Percentiles rank a stretch among this genome's conserved stretches.
phyloP scores from a whole-genome alignment of 2,888 invertebrate species.

The Plebejus melissa region DNA sequence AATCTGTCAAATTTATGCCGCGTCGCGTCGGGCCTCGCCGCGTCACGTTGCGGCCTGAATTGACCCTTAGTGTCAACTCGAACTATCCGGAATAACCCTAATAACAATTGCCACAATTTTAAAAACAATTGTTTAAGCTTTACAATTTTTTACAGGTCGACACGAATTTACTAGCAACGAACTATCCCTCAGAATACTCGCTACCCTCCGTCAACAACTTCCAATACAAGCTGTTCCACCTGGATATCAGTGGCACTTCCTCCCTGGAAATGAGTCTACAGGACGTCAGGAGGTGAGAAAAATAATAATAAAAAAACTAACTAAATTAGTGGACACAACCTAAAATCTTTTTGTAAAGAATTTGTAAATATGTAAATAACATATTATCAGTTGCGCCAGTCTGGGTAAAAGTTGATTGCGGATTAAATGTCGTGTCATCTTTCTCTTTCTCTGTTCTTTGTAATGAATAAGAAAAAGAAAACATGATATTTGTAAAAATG shows the following conservation, averaged over 20 bases:
- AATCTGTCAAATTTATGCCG: too few species aligned
- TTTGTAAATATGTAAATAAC: conserved; percentile 23
- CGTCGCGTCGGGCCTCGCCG: too few species aligned
- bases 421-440: background rate
- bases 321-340: conserved; percentile 36
- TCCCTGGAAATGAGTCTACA: conserved; percentile 84
- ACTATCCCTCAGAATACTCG: conserved; percentile 77
- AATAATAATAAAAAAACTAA: background rate
- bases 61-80: too few species aligned
- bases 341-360: conserved; percentile 33
- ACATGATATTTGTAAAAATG: too few species aligned
- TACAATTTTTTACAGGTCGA: conserved; percentile 59
- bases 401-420: background rate
- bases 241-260: conserved; percentile 87
- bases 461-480: too few species aligned
- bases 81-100: too few species aligned
- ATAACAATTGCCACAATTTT: too few species aligned
- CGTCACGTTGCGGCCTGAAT: too few species aligned
- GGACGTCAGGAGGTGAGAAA: conserved; percentile 82
- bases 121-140: too few species aligned
- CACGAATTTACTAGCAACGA: conserved; percentile 62
- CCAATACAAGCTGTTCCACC: conserved; percentile 85
- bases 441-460: too few species aligned
- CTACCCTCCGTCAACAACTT: conserved; percentile 82
- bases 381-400: background rate